Conservation (phyloP, 2,113 vertebrate genomes). For the Xiphophorus hellerii region DNA sequence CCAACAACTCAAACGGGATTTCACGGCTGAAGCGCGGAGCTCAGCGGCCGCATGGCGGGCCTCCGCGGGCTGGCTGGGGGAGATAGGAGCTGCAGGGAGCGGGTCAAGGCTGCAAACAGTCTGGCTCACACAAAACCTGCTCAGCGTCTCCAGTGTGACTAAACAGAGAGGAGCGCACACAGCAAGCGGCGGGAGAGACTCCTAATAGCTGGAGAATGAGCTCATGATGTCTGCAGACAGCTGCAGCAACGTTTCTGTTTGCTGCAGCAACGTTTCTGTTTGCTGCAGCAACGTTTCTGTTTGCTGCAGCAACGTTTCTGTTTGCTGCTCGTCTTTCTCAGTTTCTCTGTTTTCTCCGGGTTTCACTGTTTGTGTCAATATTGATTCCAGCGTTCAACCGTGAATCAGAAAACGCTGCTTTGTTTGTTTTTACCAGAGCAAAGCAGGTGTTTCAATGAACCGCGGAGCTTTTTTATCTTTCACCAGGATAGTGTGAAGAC, state of each 20-base stretch:
- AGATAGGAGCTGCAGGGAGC: constrained; percentile 47
- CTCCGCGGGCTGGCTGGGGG: constrained; percentile 23
- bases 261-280: constrained; percentile 8
- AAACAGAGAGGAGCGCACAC: constrained; percentile 49
- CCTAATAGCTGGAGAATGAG: constrained; percentile 14
- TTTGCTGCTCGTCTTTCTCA: constrained; percentile 21
- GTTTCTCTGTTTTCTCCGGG: constrained; percentile 37
- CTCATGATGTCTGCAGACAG: neutral
- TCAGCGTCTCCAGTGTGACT: constrained; percentile 63
- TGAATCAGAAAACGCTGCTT: constrained; percentile 25
- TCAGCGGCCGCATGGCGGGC: constrained; percentile 13
- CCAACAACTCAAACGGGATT: constrained; percentile 21
- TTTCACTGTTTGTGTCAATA: constrained; percentile 48
- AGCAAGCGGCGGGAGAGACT: constrained; percentile 21
- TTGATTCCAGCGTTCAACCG: constrained; percentile 17
- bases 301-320: constrained; percentile 10
- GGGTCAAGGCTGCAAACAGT: constrained; percentile 33
- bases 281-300: constrained; percentile 13
- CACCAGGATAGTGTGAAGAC: neutral
- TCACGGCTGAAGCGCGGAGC: constrained; percentile 43
- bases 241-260: constrained; percentile 14
- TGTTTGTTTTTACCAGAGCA: neutral
- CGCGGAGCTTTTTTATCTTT: constrained; percentile 13
- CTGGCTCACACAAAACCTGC: constrained; percentile 65
- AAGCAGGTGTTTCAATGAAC: constrained; percentile 26